Evolutionary conservation across 2,797 vertebrate species (phyloP), one percentile per base, ranked within the genome.

Genomic region (Arvicola amphibius): DNA sequence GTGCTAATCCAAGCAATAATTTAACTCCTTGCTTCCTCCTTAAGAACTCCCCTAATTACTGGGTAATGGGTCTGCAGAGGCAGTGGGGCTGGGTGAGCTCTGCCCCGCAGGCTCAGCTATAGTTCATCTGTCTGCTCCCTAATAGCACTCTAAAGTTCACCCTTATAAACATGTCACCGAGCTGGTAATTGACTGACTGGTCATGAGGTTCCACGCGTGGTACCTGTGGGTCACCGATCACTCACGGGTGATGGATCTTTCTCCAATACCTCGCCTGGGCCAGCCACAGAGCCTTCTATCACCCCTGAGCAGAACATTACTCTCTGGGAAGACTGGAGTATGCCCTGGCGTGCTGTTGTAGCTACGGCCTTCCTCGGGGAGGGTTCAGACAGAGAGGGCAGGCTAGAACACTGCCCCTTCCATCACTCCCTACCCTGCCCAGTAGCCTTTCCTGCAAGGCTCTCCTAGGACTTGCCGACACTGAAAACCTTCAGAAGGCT

Each of bases 161-260:
- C 99, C 99, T 99, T 99, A 99, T 99, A 99, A 99, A 99, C 99
- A 99, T 99, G 99, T 99, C 99, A 99, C 98, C 90, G 97, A 98
- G 98, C 97, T 97, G 90, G 98, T 99, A 99, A 99, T 99, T 99
- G 99, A 99, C 99, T 99, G 98, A 98, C 98, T 98, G 98, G 99
- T 98, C 99, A 99, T 99, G 99, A 99, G 99, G 99, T 99, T 99
- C 99, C 99, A 98, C 88, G 98, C 98, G 97, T 96, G 88, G 98
- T 99, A 99, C 99, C 99, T 99, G 99, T 99, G 99, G 99, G 99
- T 99, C 98, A 98, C 98, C 98, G 98, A 99, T 99, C 99, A 99
- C 98, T 98, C 98, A 98, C 95, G 97, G 96, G 69, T 99, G 99
- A 99, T 99, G 99, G 99, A 99, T 99, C 99, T 98, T 98, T 99